Evolutionary conservation across 2,113 vertebrate species (phyloP).

Genomic region (Eptesicus fuscus): DNA sequence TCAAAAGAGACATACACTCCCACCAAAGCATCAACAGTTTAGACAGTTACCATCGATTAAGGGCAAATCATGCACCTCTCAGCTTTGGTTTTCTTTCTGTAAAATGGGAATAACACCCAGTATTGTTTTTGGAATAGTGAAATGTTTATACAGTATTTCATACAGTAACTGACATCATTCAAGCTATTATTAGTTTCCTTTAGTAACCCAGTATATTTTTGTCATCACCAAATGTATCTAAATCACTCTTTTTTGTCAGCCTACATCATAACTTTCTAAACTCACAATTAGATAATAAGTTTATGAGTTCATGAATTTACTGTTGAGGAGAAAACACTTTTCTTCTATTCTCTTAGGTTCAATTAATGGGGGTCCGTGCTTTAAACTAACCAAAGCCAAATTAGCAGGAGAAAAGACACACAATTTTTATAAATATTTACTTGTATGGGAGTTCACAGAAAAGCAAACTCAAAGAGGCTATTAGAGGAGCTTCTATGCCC

Average conservation of each 20-base stretch:
- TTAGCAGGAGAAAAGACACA: not conserved
- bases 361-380: not conserved
- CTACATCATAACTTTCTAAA: not conserved
- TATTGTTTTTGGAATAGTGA: not conserved
- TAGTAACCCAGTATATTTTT: slow-evolving; percentile 5
- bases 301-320: not conserved
- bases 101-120: not conserved
- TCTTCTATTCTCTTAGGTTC: not conserved
- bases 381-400: not conserved
- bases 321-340: not conserved
- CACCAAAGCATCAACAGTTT: not conserved
- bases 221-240: not conserved
- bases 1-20: not conserved
- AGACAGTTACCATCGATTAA: not conserved
- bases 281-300: not conserved
- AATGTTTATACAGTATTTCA: not conserved
- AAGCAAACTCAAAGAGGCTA: not conserved
- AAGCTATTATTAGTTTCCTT: not conserved
- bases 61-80: not conserved
- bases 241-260: not conserved
- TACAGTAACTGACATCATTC: not conserved
- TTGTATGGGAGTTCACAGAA: not conserved
- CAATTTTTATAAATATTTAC: not conserved
- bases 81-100: not conserved
- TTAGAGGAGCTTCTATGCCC: not conserved